A percentile compares a stretch with the other conserved stretches of the same genome.
phyloP scores from a whole-genome alignment of 2,888 invertebrate species.

The Sipunculus nudus region DNA sequence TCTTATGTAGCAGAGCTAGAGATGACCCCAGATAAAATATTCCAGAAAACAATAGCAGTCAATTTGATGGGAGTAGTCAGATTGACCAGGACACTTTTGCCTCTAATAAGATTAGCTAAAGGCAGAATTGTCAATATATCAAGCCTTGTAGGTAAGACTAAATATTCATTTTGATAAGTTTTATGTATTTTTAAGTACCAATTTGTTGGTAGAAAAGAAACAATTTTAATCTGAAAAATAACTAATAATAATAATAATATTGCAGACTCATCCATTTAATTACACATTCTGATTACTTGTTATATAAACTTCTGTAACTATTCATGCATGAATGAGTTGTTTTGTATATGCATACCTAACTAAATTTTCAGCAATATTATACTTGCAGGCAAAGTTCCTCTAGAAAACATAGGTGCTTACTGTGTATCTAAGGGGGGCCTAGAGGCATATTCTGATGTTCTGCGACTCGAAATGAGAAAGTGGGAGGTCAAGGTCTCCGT shows the following conservation, averaged over 20 bases:
- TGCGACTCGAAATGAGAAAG: constrained; percentile 61
- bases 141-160: constrained; percentile 55
- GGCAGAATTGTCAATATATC: constrained; percentile 61
- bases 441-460: constrained; percentile 57
- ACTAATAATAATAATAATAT: no score
- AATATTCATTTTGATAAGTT: background rate
- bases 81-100: constrained; percentile 55
- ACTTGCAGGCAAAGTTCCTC: constrained; percentile 55
- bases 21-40: constrained; percentile 54
- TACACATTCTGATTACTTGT: no score
- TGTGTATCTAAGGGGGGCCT: constrained; percentile 59
- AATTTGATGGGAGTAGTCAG: constrained; percentile 59
- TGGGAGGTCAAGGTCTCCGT: constrained; percentile 59
- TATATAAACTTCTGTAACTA: no score
- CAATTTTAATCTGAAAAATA: no score
- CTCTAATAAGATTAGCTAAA: constrained; percentile 54
- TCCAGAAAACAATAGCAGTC: constrained; percentile 53
- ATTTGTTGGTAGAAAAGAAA: no score
- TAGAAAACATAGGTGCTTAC: constrained; percentile 58
- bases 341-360: no score
- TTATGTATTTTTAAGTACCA: no score
- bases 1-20: constrained; percentile 58
- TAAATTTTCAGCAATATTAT: no score
- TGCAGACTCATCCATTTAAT: no score
- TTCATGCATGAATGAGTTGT: no score